Evolutionary conservation across 2,888 invertebrate species (phyloP), one percentile per base, ranked within the genome.

Genomic region (Drosophila flavopinicola): DNA sequence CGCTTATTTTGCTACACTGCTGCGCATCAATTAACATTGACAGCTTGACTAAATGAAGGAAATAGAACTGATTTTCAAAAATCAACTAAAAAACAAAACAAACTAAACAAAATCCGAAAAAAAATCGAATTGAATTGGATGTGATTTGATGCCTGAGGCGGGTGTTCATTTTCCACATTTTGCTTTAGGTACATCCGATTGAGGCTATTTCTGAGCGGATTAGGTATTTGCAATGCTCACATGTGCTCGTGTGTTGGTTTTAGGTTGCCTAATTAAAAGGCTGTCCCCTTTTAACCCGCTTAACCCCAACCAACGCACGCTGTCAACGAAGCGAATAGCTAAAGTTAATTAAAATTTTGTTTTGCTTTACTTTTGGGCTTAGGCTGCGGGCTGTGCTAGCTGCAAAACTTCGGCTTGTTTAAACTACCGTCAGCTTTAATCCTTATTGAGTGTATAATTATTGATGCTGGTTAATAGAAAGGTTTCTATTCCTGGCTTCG

Each of bases 261-360:
- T 64, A 49, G 44, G 32, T 30, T 3, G 60, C 44, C 45, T 56
- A 64, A 59, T 56, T 72, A 72, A 64, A 67, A 35, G 41, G 24
- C 25, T 47, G 13, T 30, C 32, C 33, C n/a, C n/a, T n/a, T n/a
- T 29, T 45, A 20, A 20, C 20, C 20, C 44, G 20, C 6, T 11
- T n/a, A n/a, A n/a, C n/a, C n/a, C n/a, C n/a, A n/a, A n/a, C n/a
- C n/a, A 11, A 6, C 6, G 20, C 30, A 30, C 38, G 54, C 25
- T 66, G 59, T 44, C 58, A 71, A 35, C 33, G 1, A 13, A 10
- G 20, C 20, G 49, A 39, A 58, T 37, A 49, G 42, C 58, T 33
- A 56, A 83, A 80, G 78, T 80, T 83, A 83, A 83, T 83, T 83
- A 76, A 83, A 85, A 74, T 71, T 71, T 69, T 70, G 67, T 79